Evolutionary conservation across 2,888 invertebrate species (phyloP).

Genomic region (Chaitophorus viminalis): DNA sequence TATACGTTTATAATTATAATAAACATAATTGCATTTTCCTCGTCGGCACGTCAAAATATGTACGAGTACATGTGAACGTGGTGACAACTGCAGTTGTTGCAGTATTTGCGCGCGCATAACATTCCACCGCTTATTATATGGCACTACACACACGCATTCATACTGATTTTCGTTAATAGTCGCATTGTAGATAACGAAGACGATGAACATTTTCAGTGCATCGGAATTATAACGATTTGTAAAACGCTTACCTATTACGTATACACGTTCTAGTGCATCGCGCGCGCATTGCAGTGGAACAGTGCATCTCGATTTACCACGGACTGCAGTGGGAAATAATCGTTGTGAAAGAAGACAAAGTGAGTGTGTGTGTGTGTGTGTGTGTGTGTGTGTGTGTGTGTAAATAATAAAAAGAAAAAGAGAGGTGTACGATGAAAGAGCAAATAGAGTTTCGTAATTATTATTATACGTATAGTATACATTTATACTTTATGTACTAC

Average conservation of each 20-base stretch:
- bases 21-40: too few relatives aligned
- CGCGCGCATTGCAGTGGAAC: not conserved
- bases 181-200: not conserved
- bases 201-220: not conserved
- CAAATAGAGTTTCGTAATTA: not conserved
- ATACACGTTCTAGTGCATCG: not conserved
- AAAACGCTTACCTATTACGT: too few relatives aligned
- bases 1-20: too few relatives aligned
- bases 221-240: too few relatives aligned
- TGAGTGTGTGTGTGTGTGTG: too few relatives aligned
- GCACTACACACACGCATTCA: not conserved
- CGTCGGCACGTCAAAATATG: too few relatives aligned
- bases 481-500: not conserved
- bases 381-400: too few relatives aligned
- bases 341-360: not conserved
- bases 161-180: constrained; percentile 4
- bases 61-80: too few relatives aligned
- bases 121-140: not conserved
- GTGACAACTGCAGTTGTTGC: not conserved
- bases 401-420: not conserved
- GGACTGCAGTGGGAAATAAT: not conserved
- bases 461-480: too few relatives aligned
- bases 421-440: not conserved
- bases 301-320: not conserved
- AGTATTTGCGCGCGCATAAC: not conserved